phyloP scores from a whole-genome alignment of 2,113 vertebrate genomes.

The Carettochelys insculpta region DNA sequence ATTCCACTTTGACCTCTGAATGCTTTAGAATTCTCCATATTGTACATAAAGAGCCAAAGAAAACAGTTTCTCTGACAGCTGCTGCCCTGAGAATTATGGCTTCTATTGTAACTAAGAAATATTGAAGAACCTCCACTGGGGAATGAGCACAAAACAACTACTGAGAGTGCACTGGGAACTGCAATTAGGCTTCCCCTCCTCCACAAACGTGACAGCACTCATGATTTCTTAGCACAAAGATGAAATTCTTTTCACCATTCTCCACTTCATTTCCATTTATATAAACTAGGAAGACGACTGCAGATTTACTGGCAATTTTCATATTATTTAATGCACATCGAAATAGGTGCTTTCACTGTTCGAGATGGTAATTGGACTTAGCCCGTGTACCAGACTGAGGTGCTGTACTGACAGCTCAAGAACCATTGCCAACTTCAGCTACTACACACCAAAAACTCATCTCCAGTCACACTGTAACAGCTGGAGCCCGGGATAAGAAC shows the following conservation, averaged over 20 bases:
- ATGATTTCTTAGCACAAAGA: neutral
- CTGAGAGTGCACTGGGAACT: neutral
- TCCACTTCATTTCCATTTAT: neutral
- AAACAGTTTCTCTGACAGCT: neutral
- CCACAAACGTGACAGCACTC: accelerated
- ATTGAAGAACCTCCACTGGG: neutral
- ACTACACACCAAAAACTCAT: neutral
- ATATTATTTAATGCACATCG: neutral
- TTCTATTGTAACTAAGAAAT: neutral
- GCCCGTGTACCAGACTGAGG: neutral
- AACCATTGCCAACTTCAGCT: neutral
- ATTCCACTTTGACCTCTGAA: neutral
- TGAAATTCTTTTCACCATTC: neutral
- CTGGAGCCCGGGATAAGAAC: neutral
- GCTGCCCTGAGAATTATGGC: neutral
- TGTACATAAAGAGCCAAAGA: neutral
- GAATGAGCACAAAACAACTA: neutral
- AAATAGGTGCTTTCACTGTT: neutral
- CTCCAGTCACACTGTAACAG: neutral
- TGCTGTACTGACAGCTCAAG: neutral
- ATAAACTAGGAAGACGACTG: neutral
- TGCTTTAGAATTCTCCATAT: neutral
- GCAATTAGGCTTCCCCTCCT: neutral
- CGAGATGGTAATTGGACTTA: neutral
- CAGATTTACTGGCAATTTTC: neutral